phyloP scores from a whole-genome alignment of 2,888 invertebrate genomes.

The Calameuta idolon region DNA sequence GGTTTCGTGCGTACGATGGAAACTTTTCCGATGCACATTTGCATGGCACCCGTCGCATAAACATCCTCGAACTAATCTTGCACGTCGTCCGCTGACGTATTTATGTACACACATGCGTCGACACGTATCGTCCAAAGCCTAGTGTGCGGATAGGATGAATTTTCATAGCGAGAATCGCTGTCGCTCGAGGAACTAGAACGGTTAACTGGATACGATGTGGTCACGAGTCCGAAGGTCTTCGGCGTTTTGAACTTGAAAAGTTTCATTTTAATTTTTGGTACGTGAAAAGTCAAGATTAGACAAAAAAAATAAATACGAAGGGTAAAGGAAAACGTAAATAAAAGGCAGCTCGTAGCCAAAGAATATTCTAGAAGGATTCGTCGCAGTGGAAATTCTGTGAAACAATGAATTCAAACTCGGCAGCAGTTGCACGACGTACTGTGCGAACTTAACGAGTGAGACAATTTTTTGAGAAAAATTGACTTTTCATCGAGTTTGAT shows the following conservation, averaged over 20 bases:
- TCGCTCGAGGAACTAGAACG: not conserved
- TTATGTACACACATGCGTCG: not conserved
- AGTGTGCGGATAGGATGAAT: not conserved
- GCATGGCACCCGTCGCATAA: constrained; percentile 34
- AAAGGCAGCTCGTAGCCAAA: not conserved
- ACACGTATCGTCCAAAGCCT: not conserved
- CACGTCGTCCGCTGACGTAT: constrained; percentile 1
- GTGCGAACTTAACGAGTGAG: not conserved
- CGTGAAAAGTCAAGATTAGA: not conserved
- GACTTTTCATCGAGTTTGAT: no score
- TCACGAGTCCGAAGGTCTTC: not conserved
- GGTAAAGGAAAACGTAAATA: not conserved
- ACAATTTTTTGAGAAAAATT: not conserved
- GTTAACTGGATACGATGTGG: not conserved
- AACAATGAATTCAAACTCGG: not conserved
- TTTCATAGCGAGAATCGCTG: not conserved
- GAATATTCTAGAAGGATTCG: not conserved
- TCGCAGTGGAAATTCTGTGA: not conserved
- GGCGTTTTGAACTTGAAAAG: not conserved
- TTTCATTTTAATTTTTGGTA: not conserved
- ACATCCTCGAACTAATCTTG: constrained; percentile 40
- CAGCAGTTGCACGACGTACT: not conserved
- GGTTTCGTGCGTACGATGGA: not conserved
- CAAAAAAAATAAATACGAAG: not conserved
- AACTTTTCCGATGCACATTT: constrained; percentile 31